Conservation (phyloP, 2,113 vertebrate species). For the Sceloporus tristichus region DNA sequence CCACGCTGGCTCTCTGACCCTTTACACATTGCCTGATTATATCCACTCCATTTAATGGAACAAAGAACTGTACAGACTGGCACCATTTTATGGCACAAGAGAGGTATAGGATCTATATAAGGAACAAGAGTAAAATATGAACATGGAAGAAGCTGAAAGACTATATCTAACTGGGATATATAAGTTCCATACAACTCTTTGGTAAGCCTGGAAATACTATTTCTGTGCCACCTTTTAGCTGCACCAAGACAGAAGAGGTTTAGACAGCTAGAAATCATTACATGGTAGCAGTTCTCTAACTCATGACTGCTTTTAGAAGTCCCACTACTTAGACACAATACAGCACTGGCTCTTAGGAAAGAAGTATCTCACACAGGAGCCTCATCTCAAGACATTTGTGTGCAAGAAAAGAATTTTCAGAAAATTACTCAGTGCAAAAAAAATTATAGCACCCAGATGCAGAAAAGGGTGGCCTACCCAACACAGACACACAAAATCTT, state of each 20-base stretch:
- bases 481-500: background rate
- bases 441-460: background rate
- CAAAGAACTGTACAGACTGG: background rate
- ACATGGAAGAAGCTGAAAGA: background rate
- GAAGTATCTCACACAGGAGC: background rate
- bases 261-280: background rate
- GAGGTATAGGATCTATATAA: background rate
- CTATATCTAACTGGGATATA: background rate
- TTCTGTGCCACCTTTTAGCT: background rate
- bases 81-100: background rate
- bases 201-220: background rate
- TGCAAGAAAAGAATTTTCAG: background rate
- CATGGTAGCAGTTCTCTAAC: background rate
- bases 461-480: background rate
- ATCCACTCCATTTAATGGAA: background rate
- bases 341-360: background rate
- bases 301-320: background rate
- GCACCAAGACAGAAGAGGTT: background rate
- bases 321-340: background rate
- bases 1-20: no score
- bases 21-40: no score
- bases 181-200: background rate
- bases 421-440: background rate
- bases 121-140: background rate
- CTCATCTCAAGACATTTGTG: background rate